These are phyloP conservation scores for Zapornia atra DNA, from an alignment of 2,113 vertebrate species.

Conservation along the genomic window DNA sequence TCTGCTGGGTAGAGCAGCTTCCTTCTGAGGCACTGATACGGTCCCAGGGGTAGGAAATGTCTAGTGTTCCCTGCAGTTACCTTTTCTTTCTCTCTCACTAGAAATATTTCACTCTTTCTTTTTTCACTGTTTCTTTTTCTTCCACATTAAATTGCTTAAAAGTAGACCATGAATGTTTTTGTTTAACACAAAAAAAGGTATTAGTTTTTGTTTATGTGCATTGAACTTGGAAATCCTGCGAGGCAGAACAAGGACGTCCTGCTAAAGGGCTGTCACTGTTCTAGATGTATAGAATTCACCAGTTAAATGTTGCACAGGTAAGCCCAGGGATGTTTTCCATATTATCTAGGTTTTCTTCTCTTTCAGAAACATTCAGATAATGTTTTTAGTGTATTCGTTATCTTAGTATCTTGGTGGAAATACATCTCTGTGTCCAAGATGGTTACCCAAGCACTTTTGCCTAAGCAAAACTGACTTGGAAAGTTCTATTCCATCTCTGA, in stretches of 20 bases:
- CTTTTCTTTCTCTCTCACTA: not conserved
- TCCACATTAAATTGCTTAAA: not conserved
- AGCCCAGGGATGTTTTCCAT: not conserved
- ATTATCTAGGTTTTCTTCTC: not conserved
- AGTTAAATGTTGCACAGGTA: not conserved
- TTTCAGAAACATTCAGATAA: not conserved
- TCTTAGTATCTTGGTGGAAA: not conserved
- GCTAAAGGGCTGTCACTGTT: not conserved
- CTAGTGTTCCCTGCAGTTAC: not conserved
- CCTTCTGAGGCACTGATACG: not conserved
- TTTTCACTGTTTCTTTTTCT: not conserved
- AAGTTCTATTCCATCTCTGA: not conserved
- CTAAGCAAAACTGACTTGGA: conserved; percentile 8
- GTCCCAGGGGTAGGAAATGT: not conserved
- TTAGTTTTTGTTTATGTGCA: not conserved
- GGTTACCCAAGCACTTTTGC: not conserved
- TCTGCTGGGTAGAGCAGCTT: not conserved
- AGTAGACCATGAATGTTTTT: not conserved
- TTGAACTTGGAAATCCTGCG: not conserved
- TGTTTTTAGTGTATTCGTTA: not conserved
- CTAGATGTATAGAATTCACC: not conserved
- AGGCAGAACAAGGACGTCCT: not conserved
- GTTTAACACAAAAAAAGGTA: not conserved
- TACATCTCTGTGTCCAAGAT: not conserved
- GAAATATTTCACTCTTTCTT: not conserved